A percentile compares a stretch with the other conserved stretches of the same genome.
These are phyloP conservation scores for Metopolophium dirhodum DNA, from an alignment of 1,140 invertebrate species.

Conservation along the genomic window DNA sequence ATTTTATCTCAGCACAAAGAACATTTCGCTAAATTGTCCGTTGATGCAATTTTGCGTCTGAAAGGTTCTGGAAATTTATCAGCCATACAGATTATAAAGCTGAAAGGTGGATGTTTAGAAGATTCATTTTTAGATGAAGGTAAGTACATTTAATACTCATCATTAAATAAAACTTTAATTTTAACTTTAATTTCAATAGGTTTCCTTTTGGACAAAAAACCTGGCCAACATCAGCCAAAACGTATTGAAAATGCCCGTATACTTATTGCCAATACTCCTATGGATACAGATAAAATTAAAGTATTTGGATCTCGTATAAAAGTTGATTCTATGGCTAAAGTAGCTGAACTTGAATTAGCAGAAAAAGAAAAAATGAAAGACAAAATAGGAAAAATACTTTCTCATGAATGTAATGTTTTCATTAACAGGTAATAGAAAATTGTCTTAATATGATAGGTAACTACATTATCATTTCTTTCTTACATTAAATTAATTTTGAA, in stretches of 20 bases:
- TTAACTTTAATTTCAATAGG: conserved; percentile 65
- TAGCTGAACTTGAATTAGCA: conserved; percentile 95
- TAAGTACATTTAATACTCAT: conserved; percentile 59
- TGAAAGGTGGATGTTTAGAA: conserved; percentile 86
- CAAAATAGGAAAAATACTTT: conserved; percentile 96
- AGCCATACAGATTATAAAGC: conserved; percentile 98
- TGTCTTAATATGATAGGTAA: not conserved
- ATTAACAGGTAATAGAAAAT: conserved; percentile 80
- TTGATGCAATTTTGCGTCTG: conserved; percentile 92
- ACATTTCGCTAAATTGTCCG: conserved; percentile 92
- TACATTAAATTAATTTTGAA: not conserved
- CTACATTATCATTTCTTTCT: not conserved
- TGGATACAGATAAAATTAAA: conserved; percentile 99
- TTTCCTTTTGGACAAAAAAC: conserved; percentile 96
- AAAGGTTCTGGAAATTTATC: conserved; percentile 95
- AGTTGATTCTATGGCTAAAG: conserved; percentile 97
- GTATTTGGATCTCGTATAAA: conserved; percentile 98
- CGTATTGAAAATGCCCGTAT: conserved; percentile 87
- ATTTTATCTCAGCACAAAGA: conserved; percentile 98
- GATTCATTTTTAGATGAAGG: conserved; percentile 98
- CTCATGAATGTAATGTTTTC: conserved; percentile 97
- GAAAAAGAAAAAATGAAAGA: conserved; percentile 99
- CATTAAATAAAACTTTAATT: not conserved
- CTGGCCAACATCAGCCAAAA: conserved; percentile 88
- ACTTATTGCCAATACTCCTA: conserved; percentile 99